Evolutionary conservation across 2,888 invertebrate genomes (phyloP).

Genomic region (Hymenopus coronatus): DNA sequence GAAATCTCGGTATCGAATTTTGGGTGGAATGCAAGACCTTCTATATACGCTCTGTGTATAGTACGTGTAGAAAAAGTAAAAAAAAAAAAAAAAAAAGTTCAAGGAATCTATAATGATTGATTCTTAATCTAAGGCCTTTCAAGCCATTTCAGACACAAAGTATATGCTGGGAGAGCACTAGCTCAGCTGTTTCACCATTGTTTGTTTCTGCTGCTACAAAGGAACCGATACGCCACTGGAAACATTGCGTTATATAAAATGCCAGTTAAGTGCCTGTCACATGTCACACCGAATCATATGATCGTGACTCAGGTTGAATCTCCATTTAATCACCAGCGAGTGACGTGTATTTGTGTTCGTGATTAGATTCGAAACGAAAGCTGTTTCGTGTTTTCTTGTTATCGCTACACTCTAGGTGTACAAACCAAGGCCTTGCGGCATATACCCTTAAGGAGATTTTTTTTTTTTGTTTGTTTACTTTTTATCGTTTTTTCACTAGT

Average conservation of each 20-base stretch:
- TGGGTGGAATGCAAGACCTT: no score
- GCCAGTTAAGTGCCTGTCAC: background rate
- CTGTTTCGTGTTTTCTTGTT: background rate
- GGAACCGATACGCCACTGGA: background rate
- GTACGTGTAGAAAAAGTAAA: no score
- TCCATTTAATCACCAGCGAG: background rate
- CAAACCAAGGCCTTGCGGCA: background rate
- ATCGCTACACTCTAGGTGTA: background rate
- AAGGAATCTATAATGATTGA: no score
- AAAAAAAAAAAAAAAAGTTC: no score
- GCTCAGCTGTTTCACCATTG: no score
- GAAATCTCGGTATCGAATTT: no score
- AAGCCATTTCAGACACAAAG: no score
- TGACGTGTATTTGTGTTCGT: background rate
- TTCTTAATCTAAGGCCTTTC: no score
- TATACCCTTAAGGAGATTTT: background rate
- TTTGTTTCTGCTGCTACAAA: no score
- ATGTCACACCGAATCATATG: background rate
- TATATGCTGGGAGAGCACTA: no score
- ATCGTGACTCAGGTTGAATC: background rate
- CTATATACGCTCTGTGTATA: no score
- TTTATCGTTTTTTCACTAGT: background rate
- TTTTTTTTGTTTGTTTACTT: background rate
- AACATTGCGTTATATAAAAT: background rate
- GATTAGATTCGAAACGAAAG: background rate